phyloP scores from a whole-genome alignment of 1,140 invertebrate genomes.

The Oedothorax gibbosus region DNA sequence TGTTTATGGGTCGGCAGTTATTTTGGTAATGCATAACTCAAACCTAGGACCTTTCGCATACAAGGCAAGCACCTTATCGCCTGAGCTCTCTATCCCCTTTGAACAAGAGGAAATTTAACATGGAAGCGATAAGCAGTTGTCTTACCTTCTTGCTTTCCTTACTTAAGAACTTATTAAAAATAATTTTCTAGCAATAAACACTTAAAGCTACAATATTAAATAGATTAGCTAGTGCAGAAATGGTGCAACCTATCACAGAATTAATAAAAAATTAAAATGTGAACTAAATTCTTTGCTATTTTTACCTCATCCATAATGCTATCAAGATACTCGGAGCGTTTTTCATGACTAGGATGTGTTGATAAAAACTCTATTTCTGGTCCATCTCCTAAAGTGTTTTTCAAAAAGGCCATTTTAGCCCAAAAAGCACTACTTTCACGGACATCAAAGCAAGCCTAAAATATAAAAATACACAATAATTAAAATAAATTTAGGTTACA shows the following conservation, averaged over 20 bases:
- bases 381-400: slow-evolving; percentile 62
- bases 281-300: background rate
- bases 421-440: slow-evolving; percentile 75
- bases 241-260: too few relatives aligned
- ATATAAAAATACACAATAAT: slow-evolving; percentile 11
- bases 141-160: background rate
- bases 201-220: too few relatives aligned
- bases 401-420: slow-evolving; percentile 71
- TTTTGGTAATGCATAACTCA: too few relatives aligned
- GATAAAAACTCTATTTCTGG: slow-evolving; percentile 72
- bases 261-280: too few relatives aligned
- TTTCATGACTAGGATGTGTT: slow-evolving; percentile 75
- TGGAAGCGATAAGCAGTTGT: too few relatives aligned
- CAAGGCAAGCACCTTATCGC: too few relatives aligned
- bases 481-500: background rate
- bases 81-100: too few relatives aligned
- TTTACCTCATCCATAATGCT: slow-evolving; percentile 69
- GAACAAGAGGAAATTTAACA: too few relatives aligned
- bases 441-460: slow-evolving; percentile 76
- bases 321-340: slow-evolving; percentile 71
- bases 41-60: too few relatives aligned
- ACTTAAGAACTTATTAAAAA: background rate
- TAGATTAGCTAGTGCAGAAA: too few relatives aligned
- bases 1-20: too few relatives aligned
- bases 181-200: too few relatives aligned